Evolutionary conservation across 2,113 vertebrate genomes (phyloP).

Genomic region (Triplophysa siluroides): DNA sequence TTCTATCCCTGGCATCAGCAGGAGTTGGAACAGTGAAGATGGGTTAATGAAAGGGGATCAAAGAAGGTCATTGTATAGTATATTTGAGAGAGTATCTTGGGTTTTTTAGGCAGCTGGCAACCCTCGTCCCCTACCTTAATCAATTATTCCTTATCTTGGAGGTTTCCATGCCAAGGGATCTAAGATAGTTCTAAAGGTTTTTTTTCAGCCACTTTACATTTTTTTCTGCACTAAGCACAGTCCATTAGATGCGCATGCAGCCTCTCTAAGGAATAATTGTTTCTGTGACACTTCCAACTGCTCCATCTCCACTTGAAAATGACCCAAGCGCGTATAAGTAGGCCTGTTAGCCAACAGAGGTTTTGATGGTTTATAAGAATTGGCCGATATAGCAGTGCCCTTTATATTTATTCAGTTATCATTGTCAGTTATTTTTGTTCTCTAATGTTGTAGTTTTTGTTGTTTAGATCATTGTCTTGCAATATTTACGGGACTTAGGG

Average conservation of each 20-base stretch:
- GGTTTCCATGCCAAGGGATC: constrained; percentile 46
- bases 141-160: constrained; percentile 61
- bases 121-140: constrained; percentile 54
- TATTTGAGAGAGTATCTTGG: constrained; percentile 52
- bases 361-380: neutral
- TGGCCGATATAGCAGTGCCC: neutral
- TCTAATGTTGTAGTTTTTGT: neutral
- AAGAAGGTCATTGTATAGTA: constrained; percentile 44
- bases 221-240: constrained; percentile 40
- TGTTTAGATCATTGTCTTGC: neutral
- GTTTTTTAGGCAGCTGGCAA: constrained; percentile 43
- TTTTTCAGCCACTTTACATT: constrained; percentile 30
- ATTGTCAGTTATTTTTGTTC: neutral
- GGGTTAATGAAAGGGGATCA: constrained; percentile 53
- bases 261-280: constrained; percentile 33
- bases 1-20: neutral
- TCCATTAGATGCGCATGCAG: constrained; percentile 36
- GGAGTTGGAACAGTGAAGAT: constrained; percentile 14
- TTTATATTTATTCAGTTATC: neutral
- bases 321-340: neutral
- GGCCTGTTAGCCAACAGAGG: neutral
- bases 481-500: neutral
- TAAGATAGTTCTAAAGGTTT: constrained; percentile 49
- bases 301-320: constrained; percentile 25
- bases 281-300: constrained; percentile 46